Evolutionary conservation across 2,797 vertebrate genomes (phyloP), one percentile per base, ranked within the genome.

Genomic region (Sebastes minor): DNA sequence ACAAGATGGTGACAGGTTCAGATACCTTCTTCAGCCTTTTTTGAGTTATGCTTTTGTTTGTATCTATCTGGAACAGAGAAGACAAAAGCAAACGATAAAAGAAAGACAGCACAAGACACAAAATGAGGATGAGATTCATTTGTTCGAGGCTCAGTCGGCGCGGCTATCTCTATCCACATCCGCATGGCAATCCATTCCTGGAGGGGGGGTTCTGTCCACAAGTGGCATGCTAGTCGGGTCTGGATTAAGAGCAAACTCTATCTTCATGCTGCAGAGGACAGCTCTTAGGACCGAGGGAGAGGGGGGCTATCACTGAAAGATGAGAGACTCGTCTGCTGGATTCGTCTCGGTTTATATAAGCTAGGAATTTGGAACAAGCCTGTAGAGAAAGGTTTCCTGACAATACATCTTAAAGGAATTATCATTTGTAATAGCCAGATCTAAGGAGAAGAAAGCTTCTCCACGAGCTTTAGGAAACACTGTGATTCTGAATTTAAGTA

Each of bases 1-100:
- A 87, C 79, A 93, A 91, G 93, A 94, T 92, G 92, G 92, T 82
- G 92, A 94, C 91, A 94, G 87, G 85, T 92, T 91, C 86, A 94
- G 96, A 94, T 96, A 97, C 95, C 95, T 97, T 96, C 95, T 95
- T 95, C 88, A 83, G 95, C 95, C 90, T 95, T 96, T 96, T 97
- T 96, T 96, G 97, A 96, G 94, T 97, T 96, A 97, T 95, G 95
- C 94, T 96, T 98, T 97, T 97, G 96, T 97, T 97, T 97, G 96
- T 96, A 95, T 97, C 95, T 97, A 94, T 97, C 96, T 96, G 96
- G 96, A 97, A 96, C 91, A 96, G 92, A 97, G 94, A 93, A 96
- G 95, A 95, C 96, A 94, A 91, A 92, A 91, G 91, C 92, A 93
- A 93, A 94, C 78, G 70, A 90, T 91, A 92, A 89, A 91, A 94